Percentiles rank a stretch among this genome's conserved stretches.
Conservation (phyloP, 64 coral and sea anemone species). For the Trachythela sp. region DNA sequence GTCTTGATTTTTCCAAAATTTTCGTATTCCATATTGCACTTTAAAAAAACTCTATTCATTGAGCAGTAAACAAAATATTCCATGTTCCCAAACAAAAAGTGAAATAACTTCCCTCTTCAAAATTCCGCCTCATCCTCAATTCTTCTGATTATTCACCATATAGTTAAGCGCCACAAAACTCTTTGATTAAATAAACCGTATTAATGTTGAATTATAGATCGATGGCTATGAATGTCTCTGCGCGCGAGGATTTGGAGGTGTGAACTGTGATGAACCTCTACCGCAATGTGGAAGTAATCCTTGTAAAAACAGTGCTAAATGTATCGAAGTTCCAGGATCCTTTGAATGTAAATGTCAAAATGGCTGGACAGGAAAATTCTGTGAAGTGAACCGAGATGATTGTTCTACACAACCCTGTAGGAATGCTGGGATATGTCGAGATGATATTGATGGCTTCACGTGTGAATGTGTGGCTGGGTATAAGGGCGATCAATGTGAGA, state of each 20-base stretch:
- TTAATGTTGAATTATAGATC: not conserved
- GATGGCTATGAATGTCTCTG: not conserved
- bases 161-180: no score
- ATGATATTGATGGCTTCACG: not conserved
- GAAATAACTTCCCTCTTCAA: no score
- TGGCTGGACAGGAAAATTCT: not conserved
- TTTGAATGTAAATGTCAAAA: not conserved
- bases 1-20: no score
- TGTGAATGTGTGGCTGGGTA: not conserved
- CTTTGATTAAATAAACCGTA: no score
- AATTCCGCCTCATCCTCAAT: no score
- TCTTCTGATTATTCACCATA: no score
- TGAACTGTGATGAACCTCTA: constrained; percentile 8
- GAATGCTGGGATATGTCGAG: not conserved
- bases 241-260: not conserved
- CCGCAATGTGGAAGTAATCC: constrained; percentile 7
- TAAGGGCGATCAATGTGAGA: not conserved
- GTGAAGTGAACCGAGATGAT: not conserved
- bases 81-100: no score
- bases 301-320: not conserved
- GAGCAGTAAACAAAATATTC: no score
- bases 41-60: no score
- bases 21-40: no score
- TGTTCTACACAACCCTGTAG: not conserved
- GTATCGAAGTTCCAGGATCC: not conserved